Evolutionary conservation across 2,797 vertebrate species (phyloP), one percentile per base, ranked within the genome.

Genomic region (Odontamblyopus rebecca): DNA sequence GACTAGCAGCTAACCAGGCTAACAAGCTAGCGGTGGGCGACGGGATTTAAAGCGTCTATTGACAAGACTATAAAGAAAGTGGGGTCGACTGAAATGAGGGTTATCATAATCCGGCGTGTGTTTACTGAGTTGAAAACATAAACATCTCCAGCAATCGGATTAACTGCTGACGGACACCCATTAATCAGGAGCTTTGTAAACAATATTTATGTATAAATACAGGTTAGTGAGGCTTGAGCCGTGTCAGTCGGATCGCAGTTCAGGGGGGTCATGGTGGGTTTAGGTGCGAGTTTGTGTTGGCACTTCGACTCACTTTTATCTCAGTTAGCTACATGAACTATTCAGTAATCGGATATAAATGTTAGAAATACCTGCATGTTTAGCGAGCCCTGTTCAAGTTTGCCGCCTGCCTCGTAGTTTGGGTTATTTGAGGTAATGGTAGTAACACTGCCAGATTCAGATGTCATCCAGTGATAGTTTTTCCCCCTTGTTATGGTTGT

Each of bases 1-100:
- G 77, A 75, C 84, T 85, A 85, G 81, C 66, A 68, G 89, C 91
- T 89, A 87, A 83, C 18, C 84, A 87, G 89, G 88, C 85, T 91
- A 89, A 69, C 57, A 75, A 63, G 73, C 75, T 87, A 90, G 81
- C 89, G 86, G 80, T 84, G 80, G 83, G 82, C 86, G 88, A 89
- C 87, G 85, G 90, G 89, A 89, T 93, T 92, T 90, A 93, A 92
- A 91, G 75, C 84, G 78, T 89, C 90, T 90, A 89, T 91, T 91
- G 91, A 91, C 90, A 60, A 85, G 82, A 90, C 85, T 90, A 23
- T 23, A 86, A 63, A 79, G 75, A 91, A 88, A 89, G 86, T 89
- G 74, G 57, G 29, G 7, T 50, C 30, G 32, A 12, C 59, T 16
- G 13, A 61, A 53, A 53, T 35, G 8, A 11, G 1, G 64, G 56